These are phyloP conservation scores for Kryptopterus vitreolus DNA, from an alignment of 2,797 vertebrate genomes.

Conservation along the genomic window DNA sequence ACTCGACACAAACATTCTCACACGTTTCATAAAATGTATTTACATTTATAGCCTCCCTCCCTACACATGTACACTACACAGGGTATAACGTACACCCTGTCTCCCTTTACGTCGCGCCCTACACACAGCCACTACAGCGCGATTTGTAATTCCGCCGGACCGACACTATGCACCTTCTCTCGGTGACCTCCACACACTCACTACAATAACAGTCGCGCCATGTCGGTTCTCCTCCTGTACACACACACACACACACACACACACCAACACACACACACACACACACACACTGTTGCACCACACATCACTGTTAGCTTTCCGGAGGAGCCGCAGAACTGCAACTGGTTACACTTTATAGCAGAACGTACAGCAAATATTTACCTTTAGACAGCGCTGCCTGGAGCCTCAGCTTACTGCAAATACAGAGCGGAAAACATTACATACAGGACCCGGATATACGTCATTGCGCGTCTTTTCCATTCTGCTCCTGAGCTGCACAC, in stretches of 20 bases:
- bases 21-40: not conserved
- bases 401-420: slow-evolving; percentile 45
- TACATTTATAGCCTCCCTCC: not conserved
- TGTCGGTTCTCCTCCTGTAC: not conserved
- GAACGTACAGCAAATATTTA: not conserved
- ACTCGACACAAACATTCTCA: not conserved
- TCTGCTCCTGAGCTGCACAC: not conserved
- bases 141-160: not conserved
- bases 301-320: no score
- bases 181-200: slow-evolving; percentile 54
- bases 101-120: not conserved
- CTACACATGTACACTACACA: not conserved
- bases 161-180: not conserved
- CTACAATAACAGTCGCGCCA: slow-evolving; percentile 19
- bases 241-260: no score
- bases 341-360: not conserved
- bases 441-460: slow-evolving; percentile 32
- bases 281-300: not conserved
- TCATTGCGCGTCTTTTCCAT: not conserved
- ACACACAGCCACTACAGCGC: not conserved
- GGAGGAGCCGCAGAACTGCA: no score
- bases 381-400: slow-evolving; percentile 27
- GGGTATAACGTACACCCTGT: no score
- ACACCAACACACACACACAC: no score
- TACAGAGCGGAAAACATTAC: slow-evolving; percentile 33